Evolutionary conservation across 1,140 invertebrate species (phyloP).

Genomic region (Drosophila triauraria): DNA sequence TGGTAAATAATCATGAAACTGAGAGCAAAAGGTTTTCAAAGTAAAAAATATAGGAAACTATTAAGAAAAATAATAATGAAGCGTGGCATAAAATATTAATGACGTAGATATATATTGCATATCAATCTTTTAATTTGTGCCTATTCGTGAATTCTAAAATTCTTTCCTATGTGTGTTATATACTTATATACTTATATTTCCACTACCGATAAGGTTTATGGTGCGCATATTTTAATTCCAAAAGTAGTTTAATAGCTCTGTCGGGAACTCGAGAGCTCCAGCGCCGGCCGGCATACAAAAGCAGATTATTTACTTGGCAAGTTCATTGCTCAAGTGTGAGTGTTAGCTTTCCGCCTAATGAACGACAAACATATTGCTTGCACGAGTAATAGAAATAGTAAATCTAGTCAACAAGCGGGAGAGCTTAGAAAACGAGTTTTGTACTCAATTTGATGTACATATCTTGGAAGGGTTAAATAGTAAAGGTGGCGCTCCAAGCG

Average conservation of each 20-base stretch:
- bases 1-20: background rate
- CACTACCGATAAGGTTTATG: slow-evolving; percentile 15
- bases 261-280: slow-evolving; percentile 3
- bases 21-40: background rate
- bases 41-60: too few species aligned
- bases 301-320: slow-evolving; percentile 20
- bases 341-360: slow-evolving; percentile 21
- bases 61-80: background rate
- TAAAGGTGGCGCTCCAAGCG: background rate
- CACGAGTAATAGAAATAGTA: slow-evolving; percentile 18
- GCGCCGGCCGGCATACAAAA: slow-evolving; percentile 25
- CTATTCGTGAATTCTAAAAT: background rate
- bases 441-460: background rate
- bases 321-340: slow-evolving; percentile 28
- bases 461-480: background rate
- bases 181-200: background rate
- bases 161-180: background rate
- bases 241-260: slow-evolving; percentile 15
- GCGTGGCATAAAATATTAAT: background rate
- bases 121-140: background rate
- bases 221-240: slow-evolving; percentile 1
- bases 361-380: slow-evolving; percentile 3
- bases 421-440: slow-evolving; percentile 2
- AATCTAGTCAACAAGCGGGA: slow-evolving; percentile 6
- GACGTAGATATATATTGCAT: background rate